Evolutionary conservation across 2,113 vertebrate species (phyloP), one percentile per base, ranked within the genome.

Genomic region (Callospermophilus lateralis): DNA sequence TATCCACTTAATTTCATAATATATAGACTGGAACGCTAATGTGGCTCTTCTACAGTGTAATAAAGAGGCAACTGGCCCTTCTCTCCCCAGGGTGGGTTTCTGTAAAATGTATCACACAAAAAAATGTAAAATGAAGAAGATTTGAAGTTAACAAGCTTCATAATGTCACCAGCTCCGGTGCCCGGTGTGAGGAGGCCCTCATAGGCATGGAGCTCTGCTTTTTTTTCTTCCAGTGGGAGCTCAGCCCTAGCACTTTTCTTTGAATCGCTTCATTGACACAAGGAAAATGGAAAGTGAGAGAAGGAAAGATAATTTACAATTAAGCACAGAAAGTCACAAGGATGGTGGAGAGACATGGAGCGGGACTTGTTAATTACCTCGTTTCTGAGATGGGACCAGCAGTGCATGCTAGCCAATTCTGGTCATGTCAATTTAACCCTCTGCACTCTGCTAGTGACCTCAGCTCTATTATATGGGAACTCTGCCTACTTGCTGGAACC

Each of bases 1-100:
- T 98, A 98, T 98, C 98, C 98, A 98, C 98, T 99, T 99, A 99
- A 99, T 99, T 99, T 98, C 98, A 98, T 99, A 98, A 99, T 99
- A 99, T 99, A 99, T 98, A 99, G 98, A 99, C 98, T 99, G 98
- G 98, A 98, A 98, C 97, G 89, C 98, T 98, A 98, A 98, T 98
- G 98, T 98, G 98, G 96, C 97, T 98, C 96, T 98, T 98, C 98
- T 98, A 97, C 98, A 98, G 98, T 98, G 98, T 98, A 98, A 99
- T 99, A 98, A 98, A 99, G 98, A 99, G 98, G 98, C 98, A 99
- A 99, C 98, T 98, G 98, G 98, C 98, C 98, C 98, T 98, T 98
- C 97, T 98, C 95, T 98, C 98, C 98, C 98, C 90, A 4, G 98
- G 98, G 98, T 98, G 97, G 97, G 97, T 98, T 98, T 98, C 97